Base-by-base conservation (phyloP, 2,113 vertebrate species). In the Ciconia stormi region DNA sequence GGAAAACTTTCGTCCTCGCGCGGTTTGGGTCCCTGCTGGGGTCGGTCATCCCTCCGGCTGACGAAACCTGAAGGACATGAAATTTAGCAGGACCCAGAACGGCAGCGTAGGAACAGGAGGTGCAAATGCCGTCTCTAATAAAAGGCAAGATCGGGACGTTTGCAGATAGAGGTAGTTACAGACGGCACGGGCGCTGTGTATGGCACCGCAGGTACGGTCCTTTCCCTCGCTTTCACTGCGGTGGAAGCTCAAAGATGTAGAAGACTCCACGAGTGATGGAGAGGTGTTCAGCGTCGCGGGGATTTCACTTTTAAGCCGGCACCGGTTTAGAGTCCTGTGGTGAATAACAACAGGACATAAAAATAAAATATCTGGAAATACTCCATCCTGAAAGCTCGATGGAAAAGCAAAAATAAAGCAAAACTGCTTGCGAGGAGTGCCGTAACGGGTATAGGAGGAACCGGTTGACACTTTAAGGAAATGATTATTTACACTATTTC, bases 401-500 rank as follows among this genome's bases (percentile, higher is more conserved):
- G 50, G 29, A 10, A 34, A 71, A 79, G 40, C 16, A 66, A 32
- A 77, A 32, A 22, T 12, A 69, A 69, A 50, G 61, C 38, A 69
- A 58, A 82, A 10, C 13, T 29, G 34, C 30, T 66, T 84, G 56
- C 0, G 1, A 74, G 81, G 61, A 82, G 53, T 63, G 65, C 40
- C 30, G 1, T 59, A 30, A 16, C 4, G n/a, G 58, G 36, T 18
- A 62, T 14, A 82, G 71, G 71, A 95, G 74, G 67, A 92, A 94
- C 85, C 47, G 40, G 63, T n/a, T 72, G 32, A 12, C 29, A 21
- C 79, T 66, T 90, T 13, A 71, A 80, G 93, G 91, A 95, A 93
- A 79, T 53, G 36, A 36, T 79, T 93, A 82, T 82, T 91, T 91
- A 58, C 27, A 17, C 42, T 40, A 5, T 46, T 79, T 65, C 65